phyloP scores from a whole-genome alignment of 1,140 invertebrate genomes.

The Pectinophora gossypiella region DNA sequence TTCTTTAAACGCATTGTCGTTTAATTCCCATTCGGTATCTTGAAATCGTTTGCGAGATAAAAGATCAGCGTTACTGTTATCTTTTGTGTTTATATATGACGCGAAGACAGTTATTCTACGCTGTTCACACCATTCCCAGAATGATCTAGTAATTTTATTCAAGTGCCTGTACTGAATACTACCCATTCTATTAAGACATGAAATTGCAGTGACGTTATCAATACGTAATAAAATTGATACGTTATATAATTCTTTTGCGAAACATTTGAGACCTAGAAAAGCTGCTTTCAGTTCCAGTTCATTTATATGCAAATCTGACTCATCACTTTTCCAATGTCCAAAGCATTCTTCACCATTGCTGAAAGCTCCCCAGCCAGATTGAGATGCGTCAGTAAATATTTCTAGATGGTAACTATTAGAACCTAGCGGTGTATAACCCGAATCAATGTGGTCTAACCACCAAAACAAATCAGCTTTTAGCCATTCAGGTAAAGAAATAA shows the following conservation, averaged over 20 bases:
- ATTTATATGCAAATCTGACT: neutral
- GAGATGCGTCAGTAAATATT: conserved; percentile 2
- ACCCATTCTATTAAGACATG: neutral
- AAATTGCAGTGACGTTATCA: neutral
- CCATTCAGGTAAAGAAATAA: neutral
- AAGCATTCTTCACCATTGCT: neutral
- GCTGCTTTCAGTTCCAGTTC: neutral
- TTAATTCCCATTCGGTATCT: conserved; percentile 1
- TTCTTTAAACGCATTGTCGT: neutral
- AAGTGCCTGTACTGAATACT: neutral
- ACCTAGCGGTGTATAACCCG: neutral
- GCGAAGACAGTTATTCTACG: neutral
- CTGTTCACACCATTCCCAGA: neutral
- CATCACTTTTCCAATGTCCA: neutral
- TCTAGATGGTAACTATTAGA: neutral
- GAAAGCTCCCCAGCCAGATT: neutral
- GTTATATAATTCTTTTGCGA: neutral
- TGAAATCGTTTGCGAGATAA: neutral
- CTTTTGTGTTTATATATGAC: neutral
- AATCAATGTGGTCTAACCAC: neutral
- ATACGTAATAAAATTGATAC: neutral
- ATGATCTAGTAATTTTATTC: neutral
- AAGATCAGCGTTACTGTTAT: neutral
- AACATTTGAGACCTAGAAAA: neutral
- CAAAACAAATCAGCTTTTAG: neutral